These are phyloP conservation scores for Lagopus leucura DNA, from an alignment of 2,113 vertebrate genomes.

Conservation along the genomic window DNA sequence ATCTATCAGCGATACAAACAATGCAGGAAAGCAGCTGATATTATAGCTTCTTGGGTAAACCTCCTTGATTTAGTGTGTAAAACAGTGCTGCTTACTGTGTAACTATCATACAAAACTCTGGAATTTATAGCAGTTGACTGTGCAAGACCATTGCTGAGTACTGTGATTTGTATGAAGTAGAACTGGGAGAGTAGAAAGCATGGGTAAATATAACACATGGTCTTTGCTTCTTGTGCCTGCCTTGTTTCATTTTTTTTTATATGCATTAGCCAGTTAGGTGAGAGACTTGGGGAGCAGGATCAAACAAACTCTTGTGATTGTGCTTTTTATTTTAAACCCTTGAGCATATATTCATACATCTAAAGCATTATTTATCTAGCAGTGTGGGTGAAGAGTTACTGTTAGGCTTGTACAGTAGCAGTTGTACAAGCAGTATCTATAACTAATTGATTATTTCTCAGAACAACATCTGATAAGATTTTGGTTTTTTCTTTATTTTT, in stretches of 20 bases:
- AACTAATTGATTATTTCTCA: neutral
- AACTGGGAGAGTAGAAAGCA: neutral
- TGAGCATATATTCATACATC: neutral
- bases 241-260: neutral
- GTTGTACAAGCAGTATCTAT: neutral
- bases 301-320: neutral
- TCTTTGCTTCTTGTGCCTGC: neutral
- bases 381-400: neutral
- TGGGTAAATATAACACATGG: neutral
- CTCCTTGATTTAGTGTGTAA: neutral
- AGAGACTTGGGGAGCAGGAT: neutral
- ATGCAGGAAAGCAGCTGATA: constrained; percentile 52
- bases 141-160: neutral
- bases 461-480: neutral
- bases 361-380: neutral
- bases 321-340: neutral
- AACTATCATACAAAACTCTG: neutral
- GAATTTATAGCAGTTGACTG: neutral
- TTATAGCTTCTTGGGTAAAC: constrained; percentile 43
- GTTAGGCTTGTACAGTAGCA: neutral
- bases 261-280: neutral
- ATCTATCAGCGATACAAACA: neutral
- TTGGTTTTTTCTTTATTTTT: neutral
- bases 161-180: neutral
- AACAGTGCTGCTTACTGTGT: neutral